Evolutionary conservation across 2,888 invertebrate genomes (phyloP), one percentile per base, ranked within the genome.

Genomic region (Acheta domesticus): DNA sequence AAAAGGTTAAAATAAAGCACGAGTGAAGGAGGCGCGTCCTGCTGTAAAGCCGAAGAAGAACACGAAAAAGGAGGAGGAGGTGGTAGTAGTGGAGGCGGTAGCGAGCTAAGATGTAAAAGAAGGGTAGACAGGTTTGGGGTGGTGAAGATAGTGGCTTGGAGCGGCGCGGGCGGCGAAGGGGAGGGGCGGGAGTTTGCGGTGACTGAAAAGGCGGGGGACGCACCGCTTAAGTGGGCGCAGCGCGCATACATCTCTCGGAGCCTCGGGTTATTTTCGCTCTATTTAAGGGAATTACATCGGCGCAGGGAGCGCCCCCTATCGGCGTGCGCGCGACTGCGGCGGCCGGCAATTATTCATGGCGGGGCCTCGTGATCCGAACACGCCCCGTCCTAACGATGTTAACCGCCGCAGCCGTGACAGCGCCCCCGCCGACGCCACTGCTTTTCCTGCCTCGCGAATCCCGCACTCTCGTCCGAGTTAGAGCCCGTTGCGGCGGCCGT

Each of bases 261-360:
- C 62, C n/a, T n/a, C 4, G 62, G 62, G 62, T 14, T 62, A 62
- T 62, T 62, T 62, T 62, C 62, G 62, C 62, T 62, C 62, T 62
- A 62, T 62, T 62, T 62, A 62, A 62, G 62, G 62, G 62, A 62
- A 62, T 62, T 62, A 62, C 62, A 8, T 62, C 62, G 62, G 8
- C 62, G 62, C 62, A n/a, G 16, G 62, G 12, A 16, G 62, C 62
- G 62, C 16, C 62, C 16, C 62, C 62, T 14, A 62, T n/a, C 14
- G 62, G n/a, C n/a, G 62, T n/a, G 62, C n/a, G 62, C 16, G 62
- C 62, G 62, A 5, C 62, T 14, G 62, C n/a, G n/a, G 62, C 62
- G 62, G 16, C n/a, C 62, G 62, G 62, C 62, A 62, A 62, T 62
- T 62, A 62, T 62, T 62, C 62, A 62, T 62, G 62, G 62, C 16